A percentile compares a stretch with the other conserved stretches of the same genome.
phyloP scores from a whole-genome alignment of 2,113 vertebrate species.

The Petromus typicus region DNA sequence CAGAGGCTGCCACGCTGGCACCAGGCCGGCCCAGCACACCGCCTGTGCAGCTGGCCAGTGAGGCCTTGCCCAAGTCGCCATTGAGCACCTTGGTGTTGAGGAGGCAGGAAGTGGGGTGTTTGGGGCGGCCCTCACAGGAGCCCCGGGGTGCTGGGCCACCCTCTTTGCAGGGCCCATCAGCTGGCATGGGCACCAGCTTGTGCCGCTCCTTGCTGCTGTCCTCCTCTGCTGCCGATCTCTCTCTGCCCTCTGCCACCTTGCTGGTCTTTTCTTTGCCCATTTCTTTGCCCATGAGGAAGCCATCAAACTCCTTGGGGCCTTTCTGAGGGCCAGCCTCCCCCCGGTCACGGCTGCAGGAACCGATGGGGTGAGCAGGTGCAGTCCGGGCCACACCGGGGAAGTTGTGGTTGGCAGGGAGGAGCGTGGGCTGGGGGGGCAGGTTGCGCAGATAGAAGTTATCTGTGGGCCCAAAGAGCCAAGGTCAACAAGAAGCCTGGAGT shows the following conservation, averaged over 20 bases:
- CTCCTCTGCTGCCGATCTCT: conserved; percentile 88
- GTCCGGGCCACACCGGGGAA: conserved; percentile 93
- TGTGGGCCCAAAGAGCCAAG: conserved; percentile 75
- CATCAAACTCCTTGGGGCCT: conserved; percentile 92
- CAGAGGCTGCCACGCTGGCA: conserved; percentile 74
- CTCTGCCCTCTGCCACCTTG: conserved; percentile 89
- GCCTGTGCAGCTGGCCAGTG: conserved; percentile 92
- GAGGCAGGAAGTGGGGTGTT: conserved; percentile 92
- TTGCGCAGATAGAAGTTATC: conserved; percentile 98
- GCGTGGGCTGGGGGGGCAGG: conserved; percentile 94
- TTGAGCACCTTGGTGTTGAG: conserved; percentile 94
- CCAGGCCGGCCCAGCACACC: conserved; percentile 86
- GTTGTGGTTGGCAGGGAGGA: conserved; percentile 93
- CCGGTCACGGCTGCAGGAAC: conserved; percentile 94
- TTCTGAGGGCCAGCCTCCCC: conserved; percentile 89
- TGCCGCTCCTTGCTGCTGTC: conserved; percentile 92
- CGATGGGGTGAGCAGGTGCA: conserved; percentile 90
- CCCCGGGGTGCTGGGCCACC: conserved; percentile 86
- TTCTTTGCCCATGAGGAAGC: conserved; percentile 89
- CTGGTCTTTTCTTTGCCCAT: conserved; percentile 90
- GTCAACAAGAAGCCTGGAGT: neutral
- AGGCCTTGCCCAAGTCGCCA: conserved; percentile 88
- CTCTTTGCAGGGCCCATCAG: conserved; percentile 90
- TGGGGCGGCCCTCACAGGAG: conserved; percentile 85
- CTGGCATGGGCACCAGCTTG: conserved; percentile 87